A percentile compares a stretch with the other conserved stretches of the same genome.
phyloP scores from a whole-genome alignment of 2,888 invertebrate genomes.

The Caenorhabditis sp. region DNA sequence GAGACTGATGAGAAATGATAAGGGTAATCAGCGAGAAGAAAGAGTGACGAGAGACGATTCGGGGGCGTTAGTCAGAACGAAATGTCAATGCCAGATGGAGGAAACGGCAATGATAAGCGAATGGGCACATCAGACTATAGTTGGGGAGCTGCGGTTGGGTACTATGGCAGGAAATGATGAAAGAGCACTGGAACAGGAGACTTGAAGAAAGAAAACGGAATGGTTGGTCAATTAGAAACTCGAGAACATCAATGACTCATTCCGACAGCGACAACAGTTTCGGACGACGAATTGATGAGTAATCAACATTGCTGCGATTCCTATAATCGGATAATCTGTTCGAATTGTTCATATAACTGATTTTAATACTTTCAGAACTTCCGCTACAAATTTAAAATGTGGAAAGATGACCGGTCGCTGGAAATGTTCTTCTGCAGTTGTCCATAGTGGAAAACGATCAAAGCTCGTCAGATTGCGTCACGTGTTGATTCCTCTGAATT shows the following conservation, averaged over 20 bases:
- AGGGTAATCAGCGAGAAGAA: conserved; percentile 41
- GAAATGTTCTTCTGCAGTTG: no score
- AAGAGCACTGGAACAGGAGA: no score
- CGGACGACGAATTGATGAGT: background rate
- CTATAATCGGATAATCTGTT: conserved; percentile 1
- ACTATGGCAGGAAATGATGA: no score
- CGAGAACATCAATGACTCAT: no score
- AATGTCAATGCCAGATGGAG: conserved; percentile 35
- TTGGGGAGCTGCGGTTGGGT: no score
- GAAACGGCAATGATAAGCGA: conserved; percentile 33
- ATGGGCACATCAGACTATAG: background rate
- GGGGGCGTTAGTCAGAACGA: conserved; percentile 43
- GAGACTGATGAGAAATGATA: conserved; percentile 44
- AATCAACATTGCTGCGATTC: background rate
- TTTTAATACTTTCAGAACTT: no score
- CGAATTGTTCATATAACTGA: background rate
- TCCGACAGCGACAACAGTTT: background rate
- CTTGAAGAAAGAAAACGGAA: background rate
- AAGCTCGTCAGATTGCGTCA: no score
- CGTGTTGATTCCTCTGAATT: no score
- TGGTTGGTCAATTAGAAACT: background rate
- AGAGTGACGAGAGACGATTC: conserved; percentile 44
- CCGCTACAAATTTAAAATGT: no score
- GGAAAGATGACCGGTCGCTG: no score
- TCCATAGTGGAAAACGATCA: no score